Base-by-base conservation (phyloP, 2,797 vertebrate genomes). In the Lagodon rhomboides region DNA sequence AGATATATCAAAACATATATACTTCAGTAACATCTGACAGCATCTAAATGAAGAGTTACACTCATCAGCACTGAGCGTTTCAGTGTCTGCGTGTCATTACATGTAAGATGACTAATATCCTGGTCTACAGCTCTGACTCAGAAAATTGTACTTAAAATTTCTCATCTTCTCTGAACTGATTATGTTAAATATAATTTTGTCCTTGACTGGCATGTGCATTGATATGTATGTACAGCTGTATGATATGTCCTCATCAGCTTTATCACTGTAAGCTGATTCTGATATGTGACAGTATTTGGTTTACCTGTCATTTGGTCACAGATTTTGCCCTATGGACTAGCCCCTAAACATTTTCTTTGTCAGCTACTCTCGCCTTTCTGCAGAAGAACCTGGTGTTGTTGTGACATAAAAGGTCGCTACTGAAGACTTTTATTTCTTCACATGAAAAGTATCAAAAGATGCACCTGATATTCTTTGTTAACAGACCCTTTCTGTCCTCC, bases 261-360 rank as follows among this genome's bases (percentile, higher is more conserved):
- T 72, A 76, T 80, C 79, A 73, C 75, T 88, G 74, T 66, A 73
- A 85, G 88, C 82, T 85, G 85, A 73, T 82, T 79, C 77, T 88
- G 88, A 85, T 85, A 77, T 88, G 78, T 84, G 76, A 87, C 89
- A 93, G 91, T 92, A 88, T 92, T 94, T 86, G 73, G 69, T 87
- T 87, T 82, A 71, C 71, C 56, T 73, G 53, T 87, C 69, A 89
- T 85, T 83, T 78, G 79, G 65, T 86, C 62, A 70, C 76, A 79
- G 61, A 80, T 83, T 50, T 75, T 83, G 73, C 75, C 73, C 74
- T 30, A 51, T 77, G 70, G 81, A 91, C 70, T 51, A 30, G 72
- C 76, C 87, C 87, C 76, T 41, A 69, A 64, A 49, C 75, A 55
- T 74, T 87, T 90, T 82, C 68, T 72, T 68, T 82, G 55, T 82